Conservation (phyloP, 2,888 invertebrate genomes). For the Ecliptopera silaceata region DNA sequence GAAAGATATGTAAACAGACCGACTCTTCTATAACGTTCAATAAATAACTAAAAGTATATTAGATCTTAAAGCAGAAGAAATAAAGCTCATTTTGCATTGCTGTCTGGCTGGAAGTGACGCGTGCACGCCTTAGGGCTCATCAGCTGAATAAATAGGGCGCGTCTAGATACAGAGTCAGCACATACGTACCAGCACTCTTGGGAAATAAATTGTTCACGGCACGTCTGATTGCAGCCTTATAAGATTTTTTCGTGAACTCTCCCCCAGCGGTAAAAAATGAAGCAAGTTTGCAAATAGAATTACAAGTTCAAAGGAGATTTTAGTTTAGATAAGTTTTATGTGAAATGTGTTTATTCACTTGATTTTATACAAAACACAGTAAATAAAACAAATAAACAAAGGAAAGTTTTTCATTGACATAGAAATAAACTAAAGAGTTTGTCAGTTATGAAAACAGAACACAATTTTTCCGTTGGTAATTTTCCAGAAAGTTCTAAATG, state of each 20-base stretch:
- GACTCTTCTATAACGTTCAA: no score
- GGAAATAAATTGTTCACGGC: conserved; percentile 75
- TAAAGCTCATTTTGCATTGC: conserved; percentile 4
- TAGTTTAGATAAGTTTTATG: conserved; percentile 17
- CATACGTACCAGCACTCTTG: conserved; percentile 72
- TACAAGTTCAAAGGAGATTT: conserved; percentile 17
- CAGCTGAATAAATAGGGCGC: conserved; percentile 71
- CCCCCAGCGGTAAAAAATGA: conserved; percentile 36
- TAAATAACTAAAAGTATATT: neutral
- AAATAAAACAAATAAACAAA: no score
- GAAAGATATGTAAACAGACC: no score
- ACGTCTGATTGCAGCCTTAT: conserved; percentile 66
- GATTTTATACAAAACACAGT: no score
- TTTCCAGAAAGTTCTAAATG: conserved; percentile 1
- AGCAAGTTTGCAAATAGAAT: conserved; percentile 35
- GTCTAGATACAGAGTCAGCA: conserved; percentile 69
- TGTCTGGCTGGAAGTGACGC: neutral
- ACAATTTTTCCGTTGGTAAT: no score
- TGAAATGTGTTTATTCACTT: no score
- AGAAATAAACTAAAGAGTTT: neutral
- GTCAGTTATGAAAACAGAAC: neutral
- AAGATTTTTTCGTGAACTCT: conserved; percentile 57
- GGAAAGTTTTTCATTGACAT: no score
- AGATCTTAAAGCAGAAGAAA: neutral
- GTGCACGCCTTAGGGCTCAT: conserved; percentile 53